Evolutionary conservation across 1,140 invertebrate species (phyloP).

Genomic region (Cheumatopsyche charites): DNA sequence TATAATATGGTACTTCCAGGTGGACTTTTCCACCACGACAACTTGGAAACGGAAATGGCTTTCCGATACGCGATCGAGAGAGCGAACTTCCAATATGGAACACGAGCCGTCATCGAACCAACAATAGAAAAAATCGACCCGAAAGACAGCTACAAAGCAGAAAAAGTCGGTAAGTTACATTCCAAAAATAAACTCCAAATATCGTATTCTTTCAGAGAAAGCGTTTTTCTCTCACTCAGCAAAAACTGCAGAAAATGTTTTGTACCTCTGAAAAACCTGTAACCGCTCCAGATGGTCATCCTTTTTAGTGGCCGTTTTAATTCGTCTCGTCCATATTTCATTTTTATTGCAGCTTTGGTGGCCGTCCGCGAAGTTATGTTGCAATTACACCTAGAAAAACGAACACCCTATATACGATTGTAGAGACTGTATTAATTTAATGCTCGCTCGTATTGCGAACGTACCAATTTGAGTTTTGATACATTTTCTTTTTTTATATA

Average conservation of each 20-base stretch:
- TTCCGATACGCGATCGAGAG: slow-evolving; percentile 58
- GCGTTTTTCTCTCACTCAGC: too few species aligned
- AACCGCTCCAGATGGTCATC: slow-evolving; percentile 21
- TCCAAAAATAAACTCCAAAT: too few species aligned
- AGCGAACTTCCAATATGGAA: slow-evolving; percentile 53
- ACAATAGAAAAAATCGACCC: slow-evolving; percentile 52
- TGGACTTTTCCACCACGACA: slow-evolving; percentile 49
- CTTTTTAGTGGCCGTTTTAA: slow-evolving; percentile 28
- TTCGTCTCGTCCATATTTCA: slow-evolving; percentile 4
- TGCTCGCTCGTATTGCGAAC: too few species aligned
- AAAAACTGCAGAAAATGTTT: too few species aligned
- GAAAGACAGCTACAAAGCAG: slow-evolving; percentile 58
- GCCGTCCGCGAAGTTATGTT: slow-evolving; percentile 18
- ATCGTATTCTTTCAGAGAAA: too few species aligned
- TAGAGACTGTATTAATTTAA: too few species aligned
- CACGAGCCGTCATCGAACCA: slow-evolving; percentile 39
- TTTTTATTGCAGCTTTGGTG: slow-evolving; percentile 10
- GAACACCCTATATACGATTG: too few species aligned
- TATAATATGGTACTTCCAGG: slow-evolving; percentile 22
- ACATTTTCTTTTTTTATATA: too few species aligned
- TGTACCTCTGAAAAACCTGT: too few species aligned
- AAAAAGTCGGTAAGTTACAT: slow-evolving; percentile 54
- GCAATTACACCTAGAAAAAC: not conserved
- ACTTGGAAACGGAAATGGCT: slow-evolving; percentile 53
- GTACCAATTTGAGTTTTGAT: too few species aligned